Evolutionary conservation across 2,888 invertebrate genomes (phyloP).

Genomic region (Tridacna gigas): DNA sequence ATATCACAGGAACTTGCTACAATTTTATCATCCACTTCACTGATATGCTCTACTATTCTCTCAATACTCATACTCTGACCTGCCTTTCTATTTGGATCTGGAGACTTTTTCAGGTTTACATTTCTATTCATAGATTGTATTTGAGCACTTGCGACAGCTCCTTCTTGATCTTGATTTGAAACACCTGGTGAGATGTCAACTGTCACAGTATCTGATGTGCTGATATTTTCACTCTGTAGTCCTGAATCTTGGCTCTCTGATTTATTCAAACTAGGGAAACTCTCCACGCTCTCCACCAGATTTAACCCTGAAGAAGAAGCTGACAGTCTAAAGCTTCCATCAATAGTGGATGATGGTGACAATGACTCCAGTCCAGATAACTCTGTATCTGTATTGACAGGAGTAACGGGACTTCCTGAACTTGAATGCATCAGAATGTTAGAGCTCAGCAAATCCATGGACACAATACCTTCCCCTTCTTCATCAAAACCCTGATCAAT

Average conservation of each 20-base stretch:
- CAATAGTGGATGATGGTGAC: constrained; percentile 49
- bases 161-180: constrained; percentile 36
- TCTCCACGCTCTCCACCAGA: constrained; percentile 32
- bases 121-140: constrained; percentile 20
- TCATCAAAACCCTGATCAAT: constrained; percentile 71
- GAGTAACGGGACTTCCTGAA: constrained; percentile 71
- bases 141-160: constrained; percentile 9
- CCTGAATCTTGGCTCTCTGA: constrained; percentile 82
- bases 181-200: constrained; percentile 43
- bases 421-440: constrained; percentile 62
- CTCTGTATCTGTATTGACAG: constrained; percentile 53
- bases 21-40: constrained; percentile 22
- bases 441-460: constrained; percentile 46
- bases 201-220: constrained; percentile 76
- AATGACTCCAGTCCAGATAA: constrained; percentile 22
- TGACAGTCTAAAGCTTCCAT: constrained; percentile 31
- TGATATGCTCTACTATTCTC: not conserved
- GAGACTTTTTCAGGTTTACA: constrained; percentile 12
- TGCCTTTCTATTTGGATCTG: constrained; percentile 8
- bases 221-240: constrained; percentile 79
- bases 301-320: constrained; percentile 21
- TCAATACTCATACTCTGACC: not conserved
- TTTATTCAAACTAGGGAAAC: constrained; percentile 66
- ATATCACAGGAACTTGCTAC: not conserved
- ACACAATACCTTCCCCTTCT: constrained; percentile 53